Evolutionary conservation across 2,797 vertebrate genomes (phyloP).

Genomic region (Gobionotothen gibberifrons): DNA sequence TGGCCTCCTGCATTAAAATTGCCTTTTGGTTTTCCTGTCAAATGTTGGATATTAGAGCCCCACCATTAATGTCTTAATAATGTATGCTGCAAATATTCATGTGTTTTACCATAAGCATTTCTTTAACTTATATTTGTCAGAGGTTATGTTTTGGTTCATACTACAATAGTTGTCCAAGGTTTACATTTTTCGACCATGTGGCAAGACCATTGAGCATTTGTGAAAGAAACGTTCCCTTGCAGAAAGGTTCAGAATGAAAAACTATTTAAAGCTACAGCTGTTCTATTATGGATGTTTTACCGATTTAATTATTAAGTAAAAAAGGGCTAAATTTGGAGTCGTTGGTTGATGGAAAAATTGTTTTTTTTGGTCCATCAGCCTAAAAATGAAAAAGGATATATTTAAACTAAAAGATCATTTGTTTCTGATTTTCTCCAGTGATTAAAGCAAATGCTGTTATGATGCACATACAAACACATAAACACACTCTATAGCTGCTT

Average conservation of each 20-base stretch:
- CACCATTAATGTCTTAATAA: not conserved
- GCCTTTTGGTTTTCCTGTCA: not conserved
- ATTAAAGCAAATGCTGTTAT: conserved; percentile 12
- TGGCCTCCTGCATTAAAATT: not conserved
- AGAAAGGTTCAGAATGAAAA: conserved; percentile 31
- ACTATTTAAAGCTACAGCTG: conserved; percentile 66
- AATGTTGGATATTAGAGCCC: not conserved
- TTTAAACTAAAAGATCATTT: too few species aligned
- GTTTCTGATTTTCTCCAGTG: not conserved
- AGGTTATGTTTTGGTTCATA: conserved; percentile 17
- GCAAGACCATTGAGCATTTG: conserved; percentile 3
- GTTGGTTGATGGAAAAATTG: conserved; percentile 11
- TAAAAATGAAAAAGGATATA: not conserved
- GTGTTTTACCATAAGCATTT: conserved; percentile 4
- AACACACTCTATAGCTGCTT: not conserved
- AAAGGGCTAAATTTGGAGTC: conserved; percentile 56
- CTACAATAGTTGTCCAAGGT: not conserved
- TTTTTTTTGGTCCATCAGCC: conserved; percentile 9
- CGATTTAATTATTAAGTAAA: conserved; percentile 59
- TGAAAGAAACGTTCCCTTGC: conserved; percentile 7
- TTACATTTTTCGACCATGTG: not conserved
- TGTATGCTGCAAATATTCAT: conserved; percentile 2
- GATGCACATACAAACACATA: not conserved
- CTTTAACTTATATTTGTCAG: conserved; percentile 17
- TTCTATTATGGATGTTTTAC: conserved; percentile 69